Evolutionary conservation across 2,797 vertebrate species (phyloP).

Genomic region (Erithacus rubecula): DNA sequence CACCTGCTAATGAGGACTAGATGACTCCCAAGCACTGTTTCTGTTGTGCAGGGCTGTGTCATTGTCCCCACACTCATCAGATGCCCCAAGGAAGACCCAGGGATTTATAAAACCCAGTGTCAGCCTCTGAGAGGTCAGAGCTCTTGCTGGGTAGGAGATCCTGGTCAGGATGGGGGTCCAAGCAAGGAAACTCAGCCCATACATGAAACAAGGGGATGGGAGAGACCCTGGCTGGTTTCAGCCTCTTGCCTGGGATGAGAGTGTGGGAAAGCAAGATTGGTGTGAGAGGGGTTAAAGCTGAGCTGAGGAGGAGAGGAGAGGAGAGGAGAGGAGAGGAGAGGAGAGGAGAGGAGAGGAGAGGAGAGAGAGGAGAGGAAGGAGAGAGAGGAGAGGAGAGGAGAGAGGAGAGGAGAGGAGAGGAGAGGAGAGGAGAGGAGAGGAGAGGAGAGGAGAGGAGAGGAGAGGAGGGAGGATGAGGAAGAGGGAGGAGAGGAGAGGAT

Average conservation of each 20-base stretch:
- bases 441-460: too few species aligned
- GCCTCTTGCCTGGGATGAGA: background rate
- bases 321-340: background rate
- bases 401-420: too few species aligned
- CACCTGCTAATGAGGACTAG: slow-evolving; percentile 69
- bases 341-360: too few species aligned
- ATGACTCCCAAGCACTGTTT: slow-evolving; percentile 57
- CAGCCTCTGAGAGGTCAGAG: background rate
- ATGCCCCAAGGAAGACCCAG: background rate
- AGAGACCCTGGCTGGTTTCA: background rate
- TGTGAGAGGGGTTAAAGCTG: background rate
- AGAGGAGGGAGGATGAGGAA: too few species aligned
- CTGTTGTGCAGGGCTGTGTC: slow-evolving; percentile 43
- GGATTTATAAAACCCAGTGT: background rate
- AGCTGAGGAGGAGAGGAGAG: background rate
- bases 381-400: too few species aligned
- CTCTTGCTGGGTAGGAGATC: background rate
- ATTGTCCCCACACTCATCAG: slow-evolving; percentile 3
- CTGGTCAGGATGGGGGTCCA: slow-evolving; percentile 2
- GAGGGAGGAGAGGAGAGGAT: too few species aligned
- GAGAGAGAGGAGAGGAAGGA: too few species aligned
- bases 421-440: too few species aligned
- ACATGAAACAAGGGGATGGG: background rate
- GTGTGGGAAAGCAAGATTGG: background rate
- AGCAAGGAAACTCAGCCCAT: background rate